Evolutionary conservation across 2,888 invertebrate genomes (phyloP).

Genomic region (Xestia xanthographa): DNA sequence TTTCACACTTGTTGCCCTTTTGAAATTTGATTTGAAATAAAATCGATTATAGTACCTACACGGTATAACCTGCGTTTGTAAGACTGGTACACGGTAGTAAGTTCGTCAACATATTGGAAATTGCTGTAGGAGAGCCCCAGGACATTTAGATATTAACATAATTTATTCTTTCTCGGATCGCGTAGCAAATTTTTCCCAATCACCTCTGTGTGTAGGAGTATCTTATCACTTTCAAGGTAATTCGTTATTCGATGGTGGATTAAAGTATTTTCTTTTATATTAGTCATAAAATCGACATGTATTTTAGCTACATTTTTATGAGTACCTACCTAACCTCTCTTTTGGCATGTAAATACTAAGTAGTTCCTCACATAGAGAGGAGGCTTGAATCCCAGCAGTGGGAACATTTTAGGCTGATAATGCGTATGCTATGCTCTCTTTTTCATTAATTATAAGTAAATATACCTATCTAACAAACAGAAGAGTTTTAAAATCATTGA

Average conservation of each 20-base stretch:
- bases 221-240: background rate
- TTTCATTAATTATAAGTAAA: too few relatives aligned
- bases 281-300: background rate
- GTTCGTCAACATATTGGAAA: constrained; percentile 30
- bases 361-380: too few relatives aligned
- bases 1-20: background rate
- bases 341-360: too few relatives aligned
- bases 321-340: too few relatives aligned
- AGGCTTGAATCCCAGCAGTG: too few relatives aligned
- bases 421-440: too few relatives aligned
- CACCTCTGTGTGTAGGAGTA: background rate
- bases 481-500: too few relatives aligned
- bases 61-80: background rate
- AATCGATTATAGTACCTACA: constrained; percentile 3
- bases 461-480: too few relatives aligned
- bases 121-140: background rate
- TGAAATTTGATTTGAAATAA: background rate
- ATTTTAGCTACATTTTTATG: too few relatives aligned
- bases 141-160: background rate
- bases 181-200: constrained; percentile 15
- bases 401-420: too few relatives aligned
- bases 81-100: background rate
- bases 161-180: constrained; percentile 6
- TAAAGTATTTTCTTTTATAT: background rate
- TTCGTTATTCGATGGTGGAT: background rate